These are phyloP conservation scores for Tenebrio molitor DNA, from an alignment of 1,140 invertebrate genomes.

Conservation along the genomic window DNA sequence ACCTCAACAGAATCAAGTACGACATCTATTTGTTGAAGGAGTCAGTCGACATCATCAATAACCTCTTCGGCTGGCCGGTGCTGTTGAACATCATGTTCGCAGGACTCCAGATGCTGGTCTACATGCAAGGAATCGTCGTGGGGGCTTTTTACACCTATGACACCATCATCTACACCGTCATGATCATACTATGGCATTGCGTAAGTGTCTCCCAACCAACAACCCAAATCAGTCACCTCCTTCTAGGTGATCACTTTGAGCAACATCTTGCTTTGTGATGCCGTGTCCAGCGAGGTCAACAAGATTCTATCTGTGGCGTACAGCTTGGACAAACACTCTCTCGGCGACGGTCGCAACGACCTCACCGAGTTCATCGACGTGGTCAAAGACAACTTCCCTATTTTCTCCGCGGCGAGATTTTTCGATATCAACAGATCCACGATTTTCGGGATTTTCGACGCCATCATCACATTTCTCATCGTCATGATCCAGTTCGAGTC, in stretches of 20 bases:
- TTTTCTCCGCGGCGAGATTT: not conserved
- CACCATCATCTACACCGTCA: not conserved
- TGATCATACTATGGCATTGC: not conserved
- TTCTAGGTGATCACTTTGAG: slow-evolving; percentile 3
- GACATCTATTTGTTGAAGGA: not conserved
- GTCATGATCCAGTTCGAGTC: not conserved
- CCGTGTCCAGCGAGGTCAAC: not conserved
- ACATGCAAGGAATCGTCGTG: not conserved
- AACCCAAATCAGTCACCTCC: not conserved
- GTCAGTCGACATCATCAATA: not conserved
- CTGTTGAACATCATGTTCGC: not conserved
- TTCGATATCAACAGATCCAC: not conserved
- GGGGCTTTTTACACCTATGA: not conserved
- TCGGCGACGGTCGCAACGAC: not conserved
- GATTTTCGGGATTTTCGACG: not conserved
- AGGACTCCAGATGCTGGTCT: not conserved
- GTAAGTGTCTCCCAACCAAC: not conserved
- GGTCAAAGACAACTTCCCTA: not conserved
- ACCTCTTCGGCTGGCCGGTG: not conserved
- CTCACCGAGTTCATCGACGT: not conserved
- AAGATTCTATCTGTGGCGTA: not conserved
- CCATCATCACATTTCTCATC: not conserved
- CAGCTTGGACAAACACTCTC: not conserved
- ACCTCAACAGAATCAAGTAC: not conserved
- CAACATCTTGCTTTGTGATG: not conserved